phyloP scores from a whole-genome alignment of 1,140 invertebrate species.

The Drosophila obscura region DNA sequence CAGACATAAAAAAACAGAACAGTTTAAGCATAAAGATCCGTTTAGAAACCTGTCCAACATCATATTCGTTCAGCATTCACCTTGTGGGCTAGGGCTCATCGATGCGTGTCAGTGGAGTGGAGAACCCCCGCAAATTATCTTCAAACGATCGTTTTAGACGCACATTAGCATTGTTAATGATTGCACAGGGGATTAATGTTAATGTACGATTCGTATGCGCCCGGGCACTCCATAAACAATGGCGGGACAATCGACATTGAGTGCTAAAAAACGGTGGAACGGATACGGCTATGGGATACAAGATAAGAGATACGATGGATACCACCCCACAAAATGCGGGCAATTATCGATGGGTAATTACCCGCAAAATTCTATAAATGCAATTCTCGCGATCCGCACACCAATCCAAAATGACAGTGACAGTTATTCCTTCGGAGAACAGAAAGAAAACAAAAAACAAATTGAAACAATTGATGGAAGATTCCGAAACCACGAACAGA shows the following conservation, averaged over 20 bases:
- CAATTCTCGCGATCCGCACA: constrained; percentile 13
- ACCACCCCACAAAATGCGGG: constrained; percentile 32
- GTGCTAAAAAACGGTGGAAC: constrained; percentile 11
- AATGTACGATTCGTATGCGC: constrained; percentile 70
- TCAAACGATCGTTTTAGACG: constrained; percentile 60
- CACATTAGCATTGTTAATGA: constrained; percentile 73
- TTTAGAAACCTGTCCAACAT: constrained; percentile 30
- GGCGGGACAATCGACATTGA: constrained; percentile 23
- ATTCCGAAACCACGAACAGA: constrained; percentile 18
- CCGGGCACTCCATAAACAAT: constrained; percentile 57
- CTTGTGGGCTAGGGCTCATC: constrained; percentile 29
- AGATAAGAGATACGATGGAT: constrained; percentile 3
- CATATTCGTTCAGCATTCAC: constrained; percentile 13
- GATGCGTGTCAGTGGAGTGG: constrained; percentile 10
- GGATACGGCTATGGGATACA: neutral
- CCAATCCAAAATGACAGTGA: constrained; percentile 25
- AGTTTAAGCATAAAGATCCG: constrained; percentile 19
- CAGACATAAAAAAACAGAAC: neutral
- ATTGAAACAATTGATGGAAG: constrained; percentile 60
- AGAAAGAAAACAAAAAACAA: constrained; percentile 46
- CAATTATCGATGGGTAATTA: constrained; percentile 71
- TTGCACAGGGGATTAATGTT: constrained; percentile 67
- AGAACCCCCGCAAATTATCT: neutral
- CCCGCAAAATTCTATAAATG: constrained; percentile 46
- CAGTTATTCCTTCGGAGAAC: neutral